Conservation (phyloP, 2,888 invertebrate species). For the Prostheceraeus crozeri region DNA sequence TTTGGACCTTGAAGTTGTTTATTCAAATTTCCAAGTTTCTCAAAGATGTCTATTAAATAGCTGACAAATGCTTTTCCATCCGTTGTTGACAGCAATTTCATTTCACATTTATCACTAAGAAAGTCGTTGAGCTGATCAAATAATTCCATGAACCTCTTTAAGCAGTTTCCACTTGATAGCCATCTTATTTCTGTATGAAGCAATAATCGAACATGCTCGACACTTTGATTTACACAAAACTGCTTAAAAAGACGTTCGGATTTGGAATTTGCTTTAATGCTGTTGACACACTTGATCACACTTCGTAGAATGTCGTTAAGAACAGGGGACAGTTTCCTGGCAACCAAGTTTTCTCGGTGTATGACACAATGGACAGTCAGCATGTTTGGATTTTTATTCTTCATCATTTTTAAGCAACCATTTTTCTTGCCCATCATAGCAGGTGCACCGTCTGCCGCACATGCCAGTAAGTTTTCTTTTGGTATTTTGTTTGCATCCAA, state of each 20-base stretch:
- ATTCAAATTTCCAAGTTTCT: slow-evolving; percentile 6
- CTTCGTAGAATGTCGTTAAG: slow-evolving; percentile 29
- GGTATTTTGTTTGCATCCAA: slow-evolving; percentile 16
- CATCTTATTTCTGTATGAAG: slow-evolving; percentile 40
- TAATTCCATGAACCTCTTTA: slow-evolving; percentile 39
- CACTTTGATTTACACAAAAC: slow-evolving; percentile 38
- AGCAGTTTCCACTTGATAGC: slow-evolving; percentile 41
- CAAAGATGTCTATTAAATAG: slow-evolving; percentile 11
- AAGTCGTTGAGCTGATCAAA: slow-evolving; percentile 35
- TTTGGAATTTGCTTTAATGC: slow-evolving; percentile 39
- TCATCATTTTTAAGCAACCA: slow-evolving; percentile 38
- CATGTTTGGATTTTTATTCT: slow-evolving; percentile 38
- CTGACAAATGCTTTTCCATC: slow-evolving; percentile 15
- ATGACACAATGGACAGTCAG: slow-evolving; percentile 39
- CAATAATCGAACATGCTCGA: slow-evolving; percentile 39
- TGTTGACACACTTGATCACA: slow-evolving; percentile 36
- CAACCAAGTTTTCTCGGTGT: slow-evolving; percentile 40
- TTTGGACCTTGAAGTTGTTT: slow-evolving; percentile 14
- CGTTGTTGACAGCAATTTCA: slow-evolving; percentile 3
- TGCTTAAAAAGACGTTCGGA: slow-evolving; percentile 39
- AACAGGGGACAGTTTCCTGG: slow-evolving; percentile 36
- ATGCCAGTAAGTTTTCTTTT: background rate
- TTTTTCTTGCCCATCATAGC: slow-evolving; percentile 34
- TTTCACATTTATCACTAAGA: no score
- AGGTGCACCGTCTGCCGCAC: slow-evolving; percentile 21